Base-by-base conservation (phyloP, 2,888 invertebrate genomes). In the Miltochrista miniata region DNA sequence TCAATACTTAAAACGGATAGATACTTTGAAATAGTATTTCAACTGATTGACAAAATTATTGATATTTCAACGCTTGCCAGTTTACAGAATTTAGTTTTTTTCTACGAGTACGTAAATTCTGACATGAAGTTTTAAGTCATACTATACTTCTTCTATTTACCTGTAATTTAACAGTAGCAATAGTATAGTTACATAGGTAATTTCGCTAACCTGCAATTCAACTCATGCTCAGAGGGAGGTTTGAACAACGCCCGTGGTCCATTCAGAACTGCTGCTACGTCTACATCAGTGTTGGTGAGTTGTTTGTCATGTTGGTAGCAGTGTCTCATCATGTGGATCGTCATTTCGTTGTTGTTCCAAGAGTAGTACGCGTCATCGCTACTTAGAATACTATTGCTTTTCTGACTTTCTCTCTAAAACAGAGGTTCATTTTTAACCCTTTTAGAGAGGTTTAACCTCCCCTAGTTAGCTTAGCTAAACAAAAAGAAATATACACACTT, bases 261-360 rank as follows among this genome's bases (percentile, higher is more conserved):
- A 18, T 74, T 73, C 2, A 90, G 48, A 47, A 87, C 70, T 0
- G 61, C 40, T 3, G 48, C 38, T 14, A 90, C 47, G 31, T 81
- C 65, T 10, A 85, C 38, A 8, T 54, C 48, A 7, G 52, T 0
- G 29, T 34, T 0, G 43, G 18, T 50, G 80, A 76, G 13, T 46
- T 90, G 88, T 1, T 52, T 67, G 8, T 92, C 84, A 54, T 93
- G 90, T 24, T 79, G 75, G 61, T 85, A 93, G 51, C 85, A 80
- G 61, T 93, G 92, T 51, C 87, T 86, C 82, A 93, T 85, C 70
- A 93, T 90, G 31, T 88, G 77, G 0, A 87, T 78, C 0, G 79
- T 72, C 2, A 75, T 60, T 33, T 76, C 62, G 46, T 85, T 92
- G 56, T 93, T 93, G 61, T 93, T 94, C 93, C 93, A 93, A 1